Base-by-base conservation (phyloP, 2,797 vertebrate species). In the Simalia tracyae region DNA sequence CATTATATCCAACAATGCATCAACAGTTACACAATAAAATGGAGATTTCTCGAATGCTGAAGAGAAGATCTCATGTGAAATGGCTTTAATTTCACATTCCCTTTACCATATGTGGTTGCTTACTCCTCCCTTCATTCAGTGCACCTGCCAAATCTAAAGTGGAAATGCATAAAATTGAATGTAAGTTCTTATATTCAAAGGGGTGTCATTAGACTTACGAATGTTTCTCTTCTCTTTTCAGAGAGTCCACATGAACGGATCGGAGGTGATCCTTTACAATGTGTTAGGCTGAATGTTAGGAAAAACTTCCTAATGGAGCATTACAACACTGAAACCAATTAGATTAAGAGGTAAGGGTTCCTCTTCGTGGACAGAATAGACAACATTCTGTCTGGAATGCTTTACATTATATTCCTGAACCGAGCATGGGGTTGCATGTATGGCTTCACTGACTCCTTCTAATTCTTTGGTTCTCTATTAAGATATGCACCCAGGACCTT, bases 11-110 rank as follows among this genome's bases (percentile, higher is more conserved):
- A 89, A 88, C 64, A 88, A 86, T 94, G 86, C 95, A 92, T 85
- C 93, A 92, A 95, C 95, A 95, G 89, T 95, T 96, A 91, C 87
- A 91, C 36, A 76, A 91, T 89, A 96, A 94, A 96, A 95, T 54
- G 89, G 84, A 91, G 91, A 89, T 81, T 84, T 95, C 92, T 93
- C 94, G 89, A 96, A 96, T 94, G 95, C 24, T 31, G 92, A 94
- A 95, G 94, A 93, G 93, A 96, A 95, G 76, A 95, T 89, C 31
- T 84, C 36, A 46, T 89, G 0, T 95, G 89, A 96, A 96, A 95
- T 94, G 42, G 14, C 93, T 96, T 50, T 94, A 93, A 95, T 96
- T 95, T 91, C 86, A 91, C 90, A 91, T 54, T 90, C 94, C 66
- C 91, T 90, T 94, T 88, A 89, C 46, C 88, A 96, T 93, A 94